A percentile compares a stretch with the other conserved stretches of the same genome.
Evolutionary conservation across 2,888 invertebrate genomes (phyloP).

Genomic region (Spilarctia lutea): DNA sequence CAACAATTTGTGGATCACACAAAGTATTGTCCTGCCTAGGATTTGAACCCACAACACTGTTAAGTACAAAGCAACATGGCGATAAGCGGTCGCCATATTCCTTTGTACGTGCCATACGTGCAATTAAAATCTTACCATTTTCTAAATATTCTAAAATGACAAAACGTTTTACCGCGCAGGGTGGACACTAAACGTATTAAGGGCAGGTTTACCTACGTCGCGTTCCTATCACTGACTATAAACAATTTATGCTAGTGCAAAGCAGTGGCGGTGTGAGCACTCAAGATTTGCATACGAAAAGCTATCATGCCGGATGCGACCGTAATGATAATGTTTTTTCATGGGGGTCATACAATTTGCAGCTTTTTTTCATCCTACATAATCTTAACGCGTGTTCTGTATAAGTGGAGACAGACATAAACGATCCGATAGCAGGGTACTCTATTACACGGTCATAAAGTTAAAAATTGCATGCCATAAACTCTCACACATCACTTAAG

Average conservation of each 20-base stretch:
- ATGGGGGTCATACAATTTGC: slow-evolving; percentile 84
- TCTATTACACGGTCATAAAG: slow-evolving; percentile 57
- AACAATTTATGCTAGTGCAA: slow-evolving; percentile 46
- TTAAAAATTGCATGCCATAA: slow-evolving; percentile 62
- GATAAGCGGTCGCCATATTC: too few species aligned
- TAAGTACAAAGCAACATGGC: too few species aligned
- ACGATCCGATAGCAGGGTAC: slow-evolving; percentile 45
- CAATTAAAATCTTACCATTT: not conserved
- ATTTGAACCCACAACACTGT: too few species aligned
- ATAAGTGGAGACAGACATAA: slow-evolving; percentile 65
- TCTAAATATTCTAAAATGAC: not conserved
- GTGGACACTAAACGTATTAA: not conserved
- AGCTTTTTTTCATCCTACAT: slow-evolving; percentile 82
- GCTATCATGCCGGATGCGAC: slow-evolving; percentile 68
- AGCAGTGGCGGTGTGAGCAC: slow-evolving; percentile 54
- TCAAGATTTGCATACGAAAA: slow-evolving; percentile 82
- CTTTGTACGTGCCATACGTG: too few species aligned
- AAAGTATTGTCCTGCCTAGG: too few species aligned
- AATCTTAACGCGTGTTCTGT: slow-evolving; percentile 80
- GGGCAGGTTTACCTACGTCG: not conserved
- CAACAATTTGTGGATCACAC: too few species aligned
- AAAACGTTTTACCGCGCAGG: not conserved
- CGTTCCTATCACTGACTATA: not conserved
- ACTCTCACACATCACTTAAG: slow-evolving; percentile 83
- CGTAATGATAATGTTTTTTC: slow-evolving; percentile 83